Base-by-base conservation (phyloP, 2,888 invertebrate genomes). In the Spilarctia lutea region DNA sequence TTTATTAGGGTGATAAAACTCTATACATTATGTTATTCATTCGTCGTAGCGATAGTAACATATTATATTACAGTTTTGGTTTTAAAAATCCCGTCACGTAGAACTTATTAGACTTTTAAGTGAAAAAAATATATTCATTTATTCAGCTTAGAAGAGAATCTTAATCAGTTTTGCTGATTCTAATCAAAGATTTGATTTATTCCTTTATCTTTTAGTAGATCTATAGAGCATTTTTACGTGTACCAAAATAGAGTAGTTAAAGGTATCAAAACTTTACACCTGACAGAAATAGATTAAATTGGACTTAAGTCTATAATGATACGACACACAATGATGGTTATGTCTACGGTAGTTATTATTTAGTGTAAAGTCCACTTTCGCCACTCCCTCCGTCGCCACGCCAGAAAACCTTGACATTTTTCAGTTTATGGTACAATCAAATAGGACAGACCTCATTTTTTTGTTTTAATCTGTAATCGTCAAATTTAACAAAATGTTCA, bases 261-360 rank as follows among this genome's bases (percentile, higher is more conserved):
- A 56, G 8, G 20, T 56, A n/a, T n/a, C 20, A 52, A 7, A 18
- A n/a, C 24, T 27, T 48, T 6, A 27, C 13, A 60, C 11, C 35
- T 0, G 13, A 27, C 8, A 63, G 16, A 63, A 30, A 27, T 35
- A 27, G n/a, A 35, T 48, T 24, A n/a, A 27, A 6, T n/a, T 56
- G 24, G 24, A 6, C 48, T 69, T 56, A 52, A 35, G 13, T n/a
- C 52, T 68, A 27, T 13, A 24, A 27, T 30, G 30, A 24, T 18
- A 20, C 35, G 10, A n/a, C 8, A 16, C n/a, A 13, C 72, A 60
- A 66, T 30, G 27, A 68, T 33, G 20, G 56, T 84, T 79, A 83
- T 81, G 83, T 81, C 80, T 82, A 81, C 84, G 81, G 76, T 80
- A 82, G 81, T 83, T 87, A 80, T 81, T 85, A 85, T 83, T 85